A percentile compares a stretch with the other conserved stretches of the same genome.
phyloP scores from a whole-genome alignment of 2,888 invertebrate genomes.

The Furcula furcula region DNA sequence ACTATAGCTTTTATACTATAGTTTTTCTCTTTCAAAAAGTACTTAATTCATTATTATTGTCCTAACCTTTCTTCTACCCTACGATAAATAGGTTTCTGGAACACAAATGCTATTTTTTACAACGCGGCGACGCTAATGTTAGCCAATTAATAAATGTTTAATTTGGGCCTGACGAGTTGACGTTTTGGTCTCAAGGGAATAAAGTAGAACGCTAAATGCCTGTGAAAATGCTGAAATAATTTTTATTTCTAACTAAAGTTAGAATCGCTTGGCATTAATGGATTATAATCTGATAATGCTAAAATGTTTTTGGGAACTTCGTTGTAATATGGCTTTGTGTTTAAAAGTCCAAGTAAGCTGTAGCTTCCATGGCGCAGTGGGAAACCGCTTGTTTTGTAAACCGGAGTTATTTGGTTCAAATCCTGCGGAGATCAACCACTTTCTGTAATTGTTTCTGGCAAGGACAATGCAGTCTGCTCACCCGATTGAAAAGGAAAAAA shows the following conservation, averaged over 20 bases:
- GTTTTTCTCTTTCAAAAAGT: too few species aligned
- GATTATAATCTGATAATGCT: neutral
- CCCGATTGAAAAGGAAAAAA: too few species aligned
- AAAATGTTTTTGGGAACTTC: too few species aligned
- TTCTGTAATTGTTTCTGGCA: too few species aligned
- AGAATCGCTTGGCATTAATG: neutral
- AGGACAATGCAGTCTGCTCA: too few species aligned
- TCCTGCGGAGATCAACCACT: too few species aligned
- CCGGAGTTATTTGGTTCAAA: too few species aligned
- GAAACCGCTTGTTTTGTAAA: too few species aligned
- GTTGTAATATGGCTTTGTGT: too few species aligned
- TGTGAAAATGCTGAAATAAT: slow-evolving; percentile 9
- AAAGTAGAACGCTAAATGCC: slow-evolving; percentile 7
- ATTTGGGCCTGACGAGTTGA: slow-evolving; percentile 24
- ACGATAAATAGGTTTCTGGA: neutral
- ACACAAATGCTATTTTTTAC: neutral
- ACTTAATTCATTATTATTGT: slow-evolving; percentile 3
- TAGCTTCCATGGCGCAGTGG: too few species aligned
- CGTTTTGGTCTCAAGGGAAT: slow-evolving; percentile 12
- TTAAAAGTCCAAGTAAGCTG: too few species aligned
- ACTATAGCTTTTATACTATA: too few species aligned
- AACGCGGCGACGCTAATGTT: slow-evolving; percentile 1
- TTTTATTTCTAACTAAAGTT: slow-evolving; percentile 6
- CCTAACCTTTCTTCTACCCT: slow-evolving; percentile 1
- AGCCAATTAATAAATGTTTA: slow-evolving; percentile 18